Evolutionary conservation across 2,113 vertebrate genomes (phyloP).

Genomic region (Podiceps cristatus): DNA sequence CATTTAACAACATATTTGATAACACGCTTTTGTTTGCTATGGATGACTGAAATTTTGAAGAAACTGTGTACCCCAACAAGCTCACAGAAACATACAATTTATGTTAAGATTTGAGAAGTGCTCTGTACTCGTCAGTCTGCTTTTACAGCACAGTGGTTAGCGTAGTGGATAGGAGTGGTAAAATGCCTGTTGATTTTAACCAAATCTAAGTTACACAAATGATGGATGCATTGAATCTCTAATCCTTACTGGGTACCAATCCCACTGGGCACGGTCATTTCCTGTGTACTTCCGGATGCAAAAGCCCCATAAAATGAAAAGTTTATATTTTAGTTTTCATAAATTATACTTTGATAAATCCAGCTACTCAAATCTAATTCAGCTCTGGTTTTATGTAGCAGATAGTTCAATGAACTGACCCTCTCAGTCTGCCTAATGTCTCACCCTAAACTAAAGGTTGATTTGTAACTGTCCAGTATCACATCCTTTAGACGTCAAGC

Average conservation of each 20-base stretch:
- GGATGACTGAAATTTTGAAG: not conserved
- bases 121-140: not conserved
- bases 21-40: not conserved
- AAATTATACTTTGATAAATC: not conserved
- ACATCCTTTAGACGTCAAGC: not conserved
- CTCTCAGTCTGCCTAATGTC: not conserved
- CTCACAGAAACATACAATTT: not conserved
- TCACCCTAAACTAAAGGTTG: not conserved
- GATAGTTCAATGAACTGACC: not conserved
- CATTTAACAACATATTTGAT: not conserved
- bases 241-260: not conserved
- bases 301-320: not conserved
- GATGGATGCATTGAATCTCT: not conserved
- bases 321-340: not conserved
- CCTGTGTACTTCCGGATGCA: not conserved
- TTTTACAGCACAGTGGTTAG: not conserved
- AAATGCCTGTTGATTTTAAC: slow-evolving; percentile 7
- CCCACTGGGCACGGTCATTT: not conserved
- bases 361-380: not conserved
- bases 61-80: not conserved
- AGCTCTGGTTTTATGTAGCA: not conserved
- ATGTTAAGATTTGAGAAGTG: not conserved
- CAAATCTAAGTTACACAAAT: not conserved
- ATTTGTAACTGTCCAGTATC: not conserved
- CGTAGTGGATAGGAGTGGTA: not conserved